Evolutionary conservation across 1,140 invertebrate genomes (phyloP).

Genomic region (Drosophila mojavensis): DNA sequence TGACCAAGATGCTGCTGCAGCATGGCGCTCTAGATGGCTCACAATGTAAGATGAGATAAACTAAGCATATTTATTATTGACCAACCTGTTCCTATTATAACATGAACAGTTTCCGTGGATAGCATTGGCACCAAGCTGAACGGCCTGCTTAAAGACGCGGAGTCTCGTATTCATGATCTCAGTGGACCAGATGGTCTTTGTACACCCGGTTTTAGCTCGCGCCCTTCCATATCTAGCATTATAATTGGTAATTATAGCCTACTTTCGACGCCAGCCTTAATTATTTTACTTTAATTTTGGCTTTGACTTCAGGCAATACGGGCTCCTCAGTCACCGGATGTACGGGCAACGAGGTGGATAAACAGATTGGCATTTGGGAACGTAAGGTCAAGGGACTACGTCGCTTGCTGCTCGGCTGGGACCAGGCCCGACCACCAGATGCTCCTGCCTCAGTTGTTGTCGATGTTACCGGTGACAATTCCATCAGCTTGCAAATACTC

Average conservation of each 20-base stretch:
- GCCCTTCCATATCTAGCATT: conserved; percentile 83
- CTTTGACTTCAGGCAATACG: conserved; percentile 69
- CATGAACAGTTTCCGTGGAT: conserved; percentile 88
- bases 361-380: conserved; percentile 94
- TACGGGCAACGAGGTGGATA: conserved; percentile 90
- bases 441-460: conserved; percentile 90
- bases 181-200: conserved; percentile 84
- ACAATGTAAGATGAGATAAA: conserved; percentile 88
- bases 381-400: conserved; percentile 91
- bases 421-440: conserved; percentile 90
- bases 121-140: conserved; percentile 90
- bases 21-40: conserved; percentile 95
- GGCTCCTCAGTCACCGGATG: conserved; percentile 86
- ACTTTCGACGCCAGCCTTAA: neutral
- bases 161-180: conserved; percentile 90
- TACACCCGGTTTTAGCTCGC: conserved; percentile 69
- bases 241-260: conserved; percentile 76
- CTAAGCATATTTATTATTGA: no score
- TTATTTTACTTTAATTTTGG: neutral
- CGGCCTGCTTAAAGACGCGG: conserved; percentile 91
- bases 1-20: conserved; percentile 94
- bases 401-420: conserved; percentile 87
- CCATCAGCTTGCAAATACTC: conserved; percentile 88
- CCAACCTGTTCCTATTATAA: neutral
- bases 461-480: conserved; percentile 92